Percentiles rank a stretch among this genome's conserved stretches.
Conservation (phyloP, 2,888 invertebrate genomes). For the Agrenia bidenticulata region DNA sequence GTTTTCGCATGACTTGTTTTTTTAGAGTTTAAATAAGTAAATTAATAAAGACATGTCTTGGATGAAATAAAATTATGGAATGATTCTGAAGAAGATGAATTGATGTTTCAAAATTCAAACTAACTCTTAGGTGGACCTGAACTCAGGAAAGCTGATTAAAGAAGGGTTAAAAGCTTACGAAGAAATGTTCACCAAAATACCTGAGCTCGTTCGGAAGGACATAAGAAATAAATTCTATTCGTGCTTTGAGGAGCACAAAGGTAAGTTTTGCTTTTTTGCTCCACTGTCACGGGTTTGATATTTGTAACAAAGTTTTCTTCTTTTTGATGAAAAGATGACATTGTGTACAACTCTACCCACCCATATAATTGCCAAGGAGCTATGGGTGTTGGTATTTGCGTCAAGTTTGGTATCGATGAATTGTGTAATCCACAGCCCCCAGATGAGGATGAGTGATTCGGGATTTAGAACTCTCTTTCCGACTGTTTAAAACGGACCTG, state of each 20-base stretch:
- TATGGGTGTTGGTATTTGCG: conserved; percentile 14
- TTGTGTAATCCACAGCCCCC: conserved; percentile 8
- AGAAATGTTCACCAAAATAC: conserved; percentile 11
- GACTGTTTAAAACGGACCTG: no score
- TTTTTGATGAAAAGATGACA: conserved; percentile 5
- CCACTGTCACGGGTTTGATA: neutral
- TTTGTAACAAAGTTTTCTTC: neutral
- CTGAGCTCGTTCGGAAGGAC: conserved; percentile 10
- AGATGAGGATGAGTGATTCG: conserved; percentile 6
- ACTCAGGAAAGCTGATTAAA: conserved; percentile 7
- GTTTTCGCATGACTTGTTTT: no score
- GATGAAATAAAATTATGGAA: no score
- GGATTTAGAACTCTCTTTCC: no score
- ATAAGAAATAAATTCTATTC: conserved; percentile 8
- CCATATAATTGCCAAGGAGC: conserved; percentile 18
- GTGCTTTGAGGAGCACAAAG: conserved; percentile 16
- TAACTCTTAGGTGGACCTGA: conserved; percentile 7
- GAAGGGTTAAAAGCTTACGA: conserved; percentile 1
- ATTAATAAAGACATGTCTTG: no score
- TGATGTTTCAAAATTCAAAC: no score
- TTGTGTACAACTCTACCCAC: conserved; percentile 3
- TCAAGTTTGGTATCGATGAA: conserved; percentile 17
- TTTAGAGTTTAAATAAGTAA: no score
- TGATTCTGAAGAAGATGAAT: no score
- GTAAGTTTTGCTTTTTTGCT: conserved; percentile 4